Base-by-base conservation (phyloP, 2,888 invertebrate genomes). In the Odontocerum albicorne region DNA sequence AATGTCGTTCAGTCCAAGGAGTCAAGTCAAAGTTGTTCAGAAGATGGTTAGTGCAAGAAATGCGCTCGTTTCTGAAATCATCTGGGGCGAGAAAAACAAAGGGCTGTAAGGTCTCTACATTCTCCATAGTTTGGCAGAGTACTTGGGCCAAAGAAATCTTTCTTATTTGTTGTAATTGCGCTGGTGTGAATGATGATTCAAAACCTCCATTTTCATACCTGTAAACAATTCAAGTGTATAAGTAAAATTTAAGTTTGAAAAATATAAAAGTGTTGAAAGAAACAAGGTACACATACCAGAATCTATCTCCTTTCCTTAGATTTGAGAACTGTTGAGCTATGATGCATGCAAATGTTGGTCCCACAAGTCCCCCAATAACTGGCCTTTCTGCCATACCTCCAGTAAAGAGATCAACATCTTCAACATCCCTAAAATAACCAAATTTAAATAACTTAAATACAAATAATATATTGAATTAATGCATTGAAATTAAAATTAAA, bases 341-440 rank as follows among this genome's bases (percentile, higher is more conserved):
- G 50, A 94, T 88, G 66, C 93, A 94, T 20, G 90, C 90, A 64
- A 93, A 92, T 0, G 91, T 90, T 0, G 92, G 92, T 0, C 93
- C 93, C 0, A 93, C 89, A 2, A 92, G 71, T 0, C 90, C 92
- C 1, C 88, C 88, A 0, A 84, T 73, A 0, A 93, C 86, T 0
- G 92, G 89, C 31, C 86, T 81, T 66, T 93, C 93, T 0, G 91
- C 86, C 66, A 93, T 80, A 0, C 89, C 92, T 6, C 87, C 93
- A 0, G 91, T 84, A 67, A 90, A 93, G 1, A 93, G 73, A 67
- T 94, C 93, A 54, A 94, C 84, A 66, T 94, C 93, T 53, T 90
- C 87, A 0, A 92, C 84, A 59, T 86, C 80, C 20, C 83, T 77
- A 64, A n/a, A n/a, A n/a, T 3, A 67, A 69, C 15, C 10, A 10